Percentiles rank a stretch among this genome's conserved stretches.
Conservation (phyloP, 2,888 invertebrate genomes). For the Helobdella robusta region DNA sequence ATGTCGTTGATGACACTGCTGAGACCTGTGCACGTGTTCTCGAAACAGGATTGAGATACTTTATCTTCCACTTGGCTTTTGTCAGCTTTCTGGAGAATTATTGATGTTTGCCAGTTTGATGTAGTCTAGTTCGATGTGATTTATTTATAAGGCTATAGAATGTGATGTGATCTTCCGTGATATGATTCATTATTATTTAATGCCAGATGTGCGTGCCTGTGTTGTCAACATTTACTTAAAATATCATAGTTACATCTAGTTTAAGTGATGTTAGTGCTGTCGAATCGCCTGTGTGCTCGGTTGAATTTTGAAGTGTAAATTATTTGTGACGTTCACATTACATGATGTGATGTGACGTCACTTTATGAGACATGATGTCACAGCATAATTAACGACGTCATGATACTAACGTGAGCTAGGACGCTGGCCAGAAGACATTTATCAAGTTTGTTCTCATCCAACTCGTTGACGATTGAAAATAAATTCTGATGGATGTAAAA, state of each 20-base stretch:
- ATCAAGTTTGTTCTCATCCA: slow-evolving; percentile 27
- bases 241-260: too few species aligned
- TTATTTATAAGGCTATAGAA: not conserved
- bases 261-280: too few species aligned
- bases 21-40: slow-evolving; percentile 25
- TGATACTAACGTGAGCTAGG: slow-evolving; percentile 17
- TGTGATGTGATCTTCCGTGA: not conserved
- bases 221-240: too few species aligned
- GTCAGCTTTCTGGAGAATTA: slow-evolving; percentile 27
- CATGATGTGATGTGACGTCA: too few species aligned
- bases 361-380: too few species aligned
- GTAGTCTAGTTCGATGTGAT: too few species aligned
- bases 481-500: slow-evolving; percentile 11
- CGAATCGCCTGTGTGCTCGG: too few species aligned
- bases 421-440: slow-evolving; percentile 24
- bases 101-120: too few species aligned
- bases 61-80: slow-evolving; percentile 24
- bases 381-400: not conserved
- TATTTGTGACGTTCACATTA: too few species aligned
- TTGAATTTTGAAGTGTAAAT: too few species aligned
- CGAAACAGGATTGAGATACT: slow-evolving; percentile 24
- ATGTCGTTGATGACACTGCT: slow-evolving; percentile 27
- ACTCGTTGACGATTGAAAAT: slow-evolving; percentile 26
- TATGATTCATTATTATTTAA: too few species aligned
- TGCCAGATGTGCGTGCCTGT: too few species aligned